phyloP scores from a whole-genome alignment of 2,888 invertebrate genomes.

The Microchrysa polita region DNA sequence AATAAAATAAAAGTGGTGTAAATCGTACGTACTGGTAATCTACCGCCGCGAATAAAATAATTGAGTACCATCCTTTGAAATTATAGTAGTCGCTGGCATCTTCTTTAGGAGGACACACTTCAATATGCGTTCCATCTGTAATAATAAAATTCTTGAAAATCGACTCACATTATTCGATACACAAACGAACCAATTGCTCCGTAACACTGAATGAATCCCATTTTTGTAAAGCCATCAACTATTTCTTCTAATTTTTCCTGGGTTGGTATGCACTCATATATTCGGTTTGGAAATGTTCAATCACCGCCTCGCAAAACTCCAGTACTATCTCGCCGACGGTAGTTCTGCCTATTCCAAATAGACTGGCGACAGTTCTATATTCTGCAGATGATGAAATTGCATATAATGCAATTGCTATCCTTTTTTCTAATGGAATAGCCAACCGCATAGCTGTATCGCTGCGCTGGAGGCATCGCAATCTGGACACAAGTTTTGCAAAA shows the following conservation, averaged over 20 bases:
- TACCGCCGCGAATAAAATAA: no score
- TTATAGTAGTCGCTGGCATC: no score
- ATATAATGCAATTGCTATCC: not conserved
- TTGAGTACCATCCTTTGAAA: no score
- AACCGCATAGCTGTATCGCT: not conserved
- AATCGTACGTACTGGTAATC: no score
- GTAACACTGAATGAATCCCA: not conserved
- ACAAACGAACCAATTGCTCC: not conserved
- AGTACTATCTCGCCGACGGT: not conserved
- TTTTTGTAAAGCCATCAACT: not conserved
- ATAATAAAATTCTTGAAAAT: no score
- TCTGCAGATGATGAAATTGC: not conserved
- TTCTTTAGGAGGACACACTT: no score
- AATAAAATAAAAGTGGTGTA: no score
- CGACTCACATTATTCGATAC: no score
- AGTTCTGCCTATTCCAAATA: not conserved
- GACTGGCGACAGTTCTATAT: not conserved
- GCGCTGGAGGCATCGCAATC: not conserved
- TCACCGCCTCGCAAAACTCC: not conserved
- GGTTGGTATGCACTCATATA: not conserved
- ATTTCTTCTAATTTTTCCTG: not conserved
- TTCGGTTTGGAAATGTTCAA: not conserved
- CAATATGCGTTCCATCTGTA: no score
- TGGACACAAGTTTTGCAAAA: not conserved
- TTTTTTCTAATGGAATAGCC: not conserved